Evolutionary conservation across 2,113 vertebrate genomes (phyloP), one percentile per base, ranked within the genome.

Genomic region (Bucco capensis): DNA sequence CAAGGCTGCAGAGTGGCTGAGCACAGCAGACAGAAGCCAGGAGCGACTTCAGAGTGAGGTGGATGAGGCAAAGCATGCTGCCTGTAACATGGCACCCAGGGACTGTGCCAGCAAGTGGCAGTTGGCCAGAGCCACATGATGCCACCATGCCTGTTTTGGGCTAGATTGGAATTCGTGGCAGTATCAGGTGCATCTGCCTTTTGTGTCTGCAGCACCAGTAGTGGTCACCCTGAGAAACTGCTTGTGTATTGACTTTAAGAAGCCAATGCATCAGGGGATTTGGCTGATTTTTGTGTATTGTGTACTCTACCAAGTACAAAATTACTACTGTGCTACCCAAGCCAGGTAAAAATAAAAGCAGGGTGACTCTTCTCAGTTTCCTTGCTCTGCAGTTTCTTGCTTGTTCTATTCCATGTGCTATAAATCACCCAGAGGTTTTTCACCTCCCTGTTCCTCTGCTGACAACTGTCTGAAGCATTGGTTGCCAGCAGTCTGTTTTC

Each of bases 391-490:
- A 87, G 81, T 91, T 94, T 76, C 84, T 89, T 44, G 75, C 92
- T 51, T 79, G 75, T 86, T 87, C 90, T 92, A 71, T 83, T 95
- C 95, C 78, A n/a, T 90, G 89, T 89, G 95, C 91, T 77, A 70
- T 93, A 96, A 95, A 96, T 94, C 89, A 93, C 84, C 65, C 33
- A 62, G 94, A 95, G 95, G 95, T 96, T 93, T 96, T 95, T 96
- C 23, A 77, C 92, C 90, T 96, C 92, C 86, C 93, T 50, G 74
- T 92, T 95, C 83, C 93, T 82, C 86, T 62, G 74, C 95, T 94
- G 91, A 96, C 93, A 80, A 94, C 92, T 94, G 93, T 90, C 93
- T 96, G 92, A 92, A 95, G 92, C 96, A 90, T 94, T 85, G 86
- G 93, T 93, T 89, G 95, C 50, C 19, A 90, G 91, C 31, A 4